These are phyloP conservation scores for Limnodromus scolopaceus DNA, from an alignment of 2,797 vertebrate species.

Conservation along the genomic window DNA sequence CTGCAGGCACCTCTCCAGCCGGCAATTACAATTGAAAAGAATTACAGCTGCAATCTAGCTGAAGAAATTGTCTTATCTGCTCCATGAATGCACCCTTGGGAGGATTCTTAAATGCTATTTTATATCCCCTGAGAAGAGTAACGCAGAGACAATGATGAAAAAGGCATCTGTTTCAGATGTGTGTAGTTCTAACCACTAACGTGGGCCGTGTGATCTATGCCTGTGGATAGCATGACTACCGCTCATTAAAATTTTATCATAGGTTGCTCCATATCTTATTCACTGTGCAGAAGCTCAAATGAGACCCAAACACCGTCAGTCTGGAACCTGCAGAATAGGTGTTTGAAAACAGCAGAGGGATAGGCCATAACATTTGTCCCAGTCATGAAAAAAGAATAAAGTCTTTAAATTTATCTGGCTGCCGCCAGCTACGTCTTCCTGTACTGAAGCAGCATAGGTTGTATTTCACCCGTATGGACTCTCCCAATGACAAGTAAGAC, in stretches of 20 bases:
- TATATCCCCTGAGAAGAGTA: constrained; percentile 62
- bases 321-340: neutral
- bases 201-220: constrained; percentile 24
- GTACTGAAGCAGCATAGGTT: neutral
- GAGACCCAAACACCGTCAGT: neutral
- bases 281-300: neutral
- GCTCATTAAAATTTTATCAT: constrained; percentile 61
- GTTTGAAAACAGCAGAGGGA: neutral
- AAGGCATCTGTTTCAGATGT: constrained; percentile 60
- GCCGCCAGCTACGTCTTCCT: neutral
- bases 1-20: constrained; percentile 69
- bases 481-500: neutral
- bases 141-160: constrained; percentile 58
- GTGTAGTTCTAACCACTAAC: constrained; percentile 32
- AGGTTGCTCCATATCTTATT: constrained; percentile 19
- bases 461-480: neutral
- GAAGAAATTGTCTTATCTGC: constrained; percentile 73
- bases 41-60: constrained; percentile 73
- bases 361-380: neutral
- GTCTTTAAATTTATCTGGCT: neutral
- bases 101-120: constrained; percentile 61
- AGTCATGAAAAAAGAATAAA: neutral
- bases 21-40: constrained; percentile 68
- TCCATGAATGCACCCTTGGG: constrained; percentile 56
- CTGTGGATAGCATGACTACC: constrained; percentile 46